Base-by-base conservation (phyloP, 2,888 invertebrate species). In the Nebria brevicollis region DNA sequence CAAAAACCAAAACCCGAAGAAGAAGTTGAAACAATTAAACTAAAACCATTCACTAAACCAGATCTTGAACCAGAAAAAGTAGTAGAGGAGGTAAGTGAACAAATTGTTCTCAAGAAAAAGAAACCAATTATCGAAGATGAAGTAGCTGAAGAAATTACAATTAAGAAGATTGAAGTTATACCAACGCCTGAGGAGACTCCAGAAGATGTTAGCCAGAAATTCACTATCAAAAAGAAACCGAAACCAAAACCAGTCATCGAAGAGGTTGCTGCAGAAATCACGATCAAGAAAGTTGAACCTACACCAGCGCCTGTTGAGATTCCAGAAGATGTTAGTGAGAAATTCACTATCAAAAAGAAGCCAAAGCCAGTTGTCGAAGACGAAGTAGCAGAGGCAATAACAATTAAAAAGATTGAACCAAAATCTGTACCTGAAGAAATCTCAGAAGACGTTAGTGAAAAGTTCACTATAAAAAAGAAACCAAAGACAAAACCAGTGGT, bases 111-210 rank as follows among this genome's bases (percentile, higher is more conserved):
- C n/a, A 80, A 75, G 26, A 68, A 68, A 64, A 86, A 87, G 20
- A 86, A 87, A 66, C 84, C 86, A 84, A 72, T 73, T 75, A 3
- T 41, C 13, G 66, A 70, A 5, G 82, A 82, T 64, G 82, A 77
- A 85, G 90, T 90, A 82, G 90, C 91, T 75, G 91, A 92, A 85
- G 91, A 92, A 86, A 90, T 94, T 43, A 94, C 93, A 1, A 91
- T 94, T 25, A 94, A 94, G 86, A 94, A 94, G 86, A 88, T 93
- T n/a, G 93, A 93, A 84, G 91, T 92, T 10, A 90, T 92, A 74
- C 89, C 90, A 15, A 26, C 25, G 34, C 54, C 54, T 54, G 10
- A n/a, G 7, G 26, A 70, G 25, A 7, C 25, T 70, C 73, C 83
- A 77, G 87, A 87, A 81, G 85, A 88, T 84, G 83, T 84, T 78